phyloP scores from a whole-genome alignment of 2,888 invertebrate species.

The Neoscelio sp. region DNA sequence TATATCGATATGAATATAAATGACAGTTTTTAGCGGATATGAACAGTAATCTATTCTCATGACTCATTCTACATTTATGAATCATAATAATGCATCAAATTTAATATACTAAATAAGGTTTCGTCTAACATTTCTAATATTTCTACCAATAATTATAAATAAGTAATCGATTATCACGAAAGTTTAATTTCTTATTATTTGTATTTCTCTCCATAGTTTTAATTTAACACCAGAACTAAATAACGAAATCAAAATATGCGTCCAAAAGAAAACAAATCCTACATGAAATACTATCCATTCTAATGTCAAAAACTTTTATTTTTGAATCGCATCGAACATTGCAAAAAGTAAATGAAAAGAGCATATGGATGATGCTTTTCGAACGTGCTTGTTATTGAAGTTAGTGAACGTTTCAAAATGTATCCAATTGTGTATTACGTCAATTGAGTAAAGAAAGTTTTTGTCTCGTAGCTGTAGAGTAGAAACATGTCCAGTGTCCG shows the following conservation, averaged over 20 bases:
- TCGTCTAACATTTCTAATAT: no score
- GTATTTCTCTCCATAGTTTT: no score
- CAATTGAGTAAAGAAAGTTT: constrained; percentile 29
- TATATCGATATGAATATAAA: no score
- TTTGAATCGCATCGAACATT: constrained; percentile 11
- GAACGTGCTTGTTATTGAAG: constrained; percentile 40
- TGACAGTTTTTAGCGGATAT: not conserved
- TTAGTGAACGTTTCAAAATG: constrained; percentile 37
- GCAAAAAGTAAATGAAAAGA: constrained; percentile 22
- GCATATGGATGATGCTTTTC: constrained; percentile 37
- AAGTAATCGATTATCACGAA: no score
- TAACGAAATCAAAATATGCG: no score
- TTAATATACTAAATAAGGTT: not conserved
- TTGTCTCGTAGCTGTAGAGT: constrained; percentile 38
- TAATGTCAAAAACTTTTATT: constrained; percentile 7
- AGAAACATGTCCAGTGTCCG: constrained; percentile 20
- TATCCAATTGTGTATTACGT: constrained; percentile 20
- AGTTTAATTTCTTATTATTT: no score
- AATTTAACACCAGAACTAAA: no score
- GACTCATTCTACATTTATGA: constrained; percentile 2
- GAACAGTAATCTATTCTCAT: constrained; percentile 1
- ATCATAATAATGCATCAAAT: constrained; percentile 2
- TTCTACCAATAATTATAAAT: no score
- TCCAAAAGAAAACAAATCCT: no score
- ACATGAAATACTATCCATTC: no score